Conservation (phyloP, 2,888 invertebrate genomes). For the Erannis defoliaria region DNA sequence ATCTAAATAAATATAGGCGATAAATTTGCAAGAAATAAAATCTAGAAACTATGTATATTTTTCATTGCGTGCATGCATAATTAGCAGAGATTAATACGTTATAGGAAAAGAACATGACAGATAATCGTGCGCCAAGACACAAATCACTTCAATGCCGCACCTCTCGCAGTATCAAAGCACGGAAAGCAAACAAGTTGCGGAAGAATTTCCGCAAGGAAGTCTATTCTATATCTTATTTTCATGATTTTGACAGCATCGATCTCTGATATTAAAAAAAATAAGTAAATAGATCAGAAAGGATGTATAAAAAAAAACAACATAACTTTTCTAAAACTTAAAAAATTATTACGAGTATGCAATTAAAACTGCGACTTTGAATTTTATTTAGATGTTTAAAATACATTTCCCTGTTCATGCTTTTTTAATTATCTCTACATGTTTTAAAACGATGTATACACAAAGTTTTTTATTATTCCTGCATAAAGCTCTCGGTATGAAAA, state of each 20-base stretch:
- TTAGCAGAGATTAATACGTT: constrained; percentile 10
- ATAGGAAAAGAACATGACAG: constrained; percentile 23
- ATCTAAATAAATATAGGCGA: neutral
- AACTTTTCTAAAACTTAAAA: too few species aligned
- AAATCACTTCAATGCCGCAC: constrained; percentile 35
- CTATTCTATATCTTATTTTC: constrained; percentile 21
- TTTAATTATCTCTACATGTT: too few species aligned
- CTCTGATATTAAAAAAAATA: neutral
- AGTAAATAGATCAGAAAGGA: neutral
- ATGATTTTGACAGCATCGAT: neutral
- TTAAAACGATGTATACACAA: too few species aligned
- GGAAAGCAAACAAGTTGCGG: constrained; percentile 43
- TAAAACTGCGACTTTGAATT: too few species aligned
- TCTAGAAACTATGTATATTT: neutral
- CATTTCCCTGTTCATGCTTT: too few species aligned
- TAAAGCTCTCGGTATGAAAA: too few species aligned
- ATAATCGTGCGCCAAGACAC: constrained; percentile 26
- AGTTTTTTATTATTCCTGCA: too few species aligned
- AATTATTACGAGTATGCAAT: too few species aligned
- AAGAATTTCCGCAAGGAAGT: constrained; percentile 50
- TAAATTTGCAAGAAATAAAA: constrained; percentile 1
- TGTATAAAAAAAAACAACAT: neutral
- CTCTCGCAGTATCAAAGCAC: constrained; percentile 31
- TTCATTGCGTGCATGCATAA: constrained; percentile 14
- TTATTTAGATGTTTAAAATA: too few species aligned